Evolutionary conservation across 92 coral and sea anemone genomes (phyloP).

Genomic region (Parazoanthus atlanticus): DNA sequence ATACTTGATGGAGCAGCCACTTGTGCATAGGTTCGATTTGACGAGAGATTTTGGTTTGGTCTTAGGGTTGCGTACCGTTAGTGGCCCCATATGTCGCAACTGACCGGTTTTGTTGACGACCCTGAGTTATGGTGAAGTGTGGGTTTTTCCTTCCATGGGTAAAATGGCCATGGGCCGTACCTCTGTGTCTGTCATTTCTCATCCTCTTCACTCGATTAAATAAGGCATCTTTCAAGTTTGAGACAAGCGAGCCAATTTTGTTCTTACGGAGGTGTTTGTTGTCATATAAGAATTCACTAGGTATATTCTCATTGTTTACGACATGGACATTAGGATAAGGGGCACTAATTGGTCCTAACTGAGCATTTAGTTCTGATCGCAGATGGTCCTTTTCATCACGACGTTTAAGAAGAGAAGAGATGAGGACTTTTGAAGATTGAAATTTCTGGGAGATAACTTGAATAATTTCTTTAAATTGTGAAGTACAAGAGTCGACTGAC

Average conservation of each 20-base stretch:
- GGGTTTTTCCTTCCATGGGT: background rate
- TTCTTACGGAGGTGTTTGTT: conserved; percentile 30
- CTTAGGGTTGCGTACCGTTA: conserved; percentile 24
- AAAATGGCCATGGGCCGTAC: background rate
- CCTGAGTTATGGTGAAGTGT: too few species aligned
- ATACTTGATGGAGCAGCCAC: background rate
- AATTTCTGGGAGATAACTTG: conserved; percentile 44
- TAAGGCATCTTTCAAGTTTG: conserved; percentile 38
- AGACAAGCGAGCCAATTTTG: conserved; percentile 35
- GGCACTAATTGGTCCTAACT: conserved; percentile 13
- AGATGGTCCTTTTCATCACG: conserved; percentile 5
- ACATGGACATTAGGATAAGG: conserved; percentile 40
- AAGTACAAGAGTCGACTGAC: conserved; percentile 30
- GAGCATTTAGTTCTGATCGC: conserved; percentile 10
- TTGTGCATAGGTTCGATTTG: conserved; percentile 9
- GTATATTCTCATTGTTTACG: conserved; percentile 43
- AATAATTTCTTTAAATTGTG: conserved; percentile 12
- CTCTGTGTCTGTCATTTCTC: background rate
- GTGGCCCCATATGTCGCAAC: background rate
- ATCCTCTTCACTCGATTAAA: conserved; percentile 23
- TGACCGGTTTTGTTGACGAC: too few species aligned
- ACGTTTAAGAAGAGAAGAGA: conserved; percentile 40
- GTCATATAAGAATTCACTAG: conserved; percentile 15
- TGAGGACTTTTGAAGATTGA: conserved; percentile 23
- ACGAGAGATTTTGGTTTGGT: conserved; percentile 20